Conservation (phyloP, 2,797 vertebrate genomes). For the Synanceia verrucosa region DNA sequence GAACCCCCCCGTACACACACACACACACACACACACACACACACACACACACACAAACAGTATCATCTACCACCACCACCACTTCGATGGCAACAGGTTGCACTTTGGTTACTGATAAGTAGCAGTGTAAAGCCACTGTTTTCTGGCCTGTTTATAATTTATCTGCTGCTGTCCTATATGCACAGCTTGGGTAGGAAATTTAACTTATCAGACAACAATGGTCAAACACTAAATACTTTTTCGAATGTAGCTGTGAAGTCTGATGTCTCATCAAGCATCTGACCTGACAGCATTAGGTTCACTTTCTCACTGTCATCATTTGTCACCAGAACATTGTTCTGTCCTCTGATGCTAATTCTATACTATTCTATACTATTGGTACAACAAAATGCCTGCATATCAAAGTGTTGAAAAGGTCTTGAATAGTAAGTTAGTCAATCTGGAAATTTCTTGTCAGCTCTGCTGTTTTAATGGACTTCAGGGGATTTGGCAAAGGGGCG, state of each 20-base stretch:
- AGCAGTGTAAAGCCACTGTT: slow-evolving; percentile 48
- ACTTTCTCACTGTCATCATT: slow-evolving; percentile 23
- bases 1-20: slow-evolving; percentile 18
- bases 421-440: not conserved
- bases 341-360: not conserved
- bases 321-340: slow-evolving; percentile 7
- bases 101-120: slow-evolving; percentile 66
- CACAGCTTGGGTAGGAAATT: slow-evolving; percentile 16
- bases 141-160: slow-evolving; percentile 49
- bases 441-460: not conserved
- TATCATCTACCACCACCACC: slow-evolving; percentile 18
- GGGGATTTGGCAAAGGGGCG: slow-evolving; percentile 27
- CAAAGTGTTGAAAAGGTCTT: not conserved
- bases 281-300: slow-evolving; percentile 16
- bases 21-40: not conserved
- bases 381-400: not conserved
- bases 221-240: slow-evolving; percentile 13
- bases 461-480: not conserved
- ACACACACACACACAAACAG: slow-evolving; percentile 4
- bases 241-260: slow-evolving; percentile 13
- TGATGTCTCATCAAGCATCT: slow-evolving; percentile 7
- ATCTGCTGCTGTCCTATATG: slow-evolving; percentile 62
- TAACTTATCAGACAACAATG: slow-evolving; percentile 20
- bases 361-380: no score
- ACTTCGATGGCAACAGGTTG: slow-evolving; percentile 36